These are phyloP conservation scores for Tribolium freemani DNA, from an alignment of 2,888 invertebrate genomes.

Conservation along the genomic window DNA sequence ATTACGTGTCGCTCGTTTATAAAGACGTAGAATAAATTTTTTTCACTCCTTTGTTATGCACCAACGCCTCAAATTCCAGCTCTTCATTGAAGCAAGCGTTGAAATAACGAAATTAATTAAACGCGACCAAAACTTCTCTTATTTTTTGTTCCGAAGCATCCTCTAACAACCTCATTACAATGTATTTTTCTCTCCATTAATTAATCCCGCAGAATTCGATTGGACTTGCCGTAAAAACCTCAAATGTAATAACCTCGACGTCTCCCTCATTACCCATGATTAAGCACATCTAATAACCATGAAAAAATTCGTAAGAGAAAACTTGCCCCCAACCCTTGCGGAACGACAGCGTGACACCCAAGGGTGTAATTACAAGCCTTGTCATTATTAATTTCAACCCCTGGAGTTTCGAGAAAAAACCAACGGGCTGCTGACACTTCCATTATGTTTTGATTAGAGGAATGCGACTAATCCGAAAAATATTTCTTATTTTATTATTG, in stretches of 20 bases:
- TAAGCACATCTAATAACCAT: background rate
- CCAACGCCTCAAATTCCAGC: background rate
- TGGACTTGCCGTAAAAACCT: background rate
- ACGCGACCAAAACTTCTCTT: background rate
- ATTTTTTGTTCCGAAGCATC: conserved; percentile 4
- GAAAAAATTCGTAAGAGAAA: background rate
- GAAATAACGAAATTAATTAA: conserved; percentile 27
- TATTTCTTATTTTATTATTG: no score
- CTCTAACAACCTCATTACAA: background rate
- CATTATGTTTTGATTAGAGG: conserved; percentile 26
- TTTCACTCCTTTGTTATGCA: background rate
- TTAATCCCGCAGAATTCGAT: conserved; percentile 12
- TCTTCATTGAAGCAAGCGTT: background rate
- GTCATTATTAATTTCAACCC: conserved; percentile 39
- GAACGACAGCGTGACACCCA: conserved; percentile 28
- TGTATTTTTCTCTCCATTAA: conserved; percentile 9
- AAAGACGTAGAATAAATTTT: no score
- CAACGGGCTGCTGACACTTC: background rate
- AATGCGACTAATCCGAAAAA: background rate
- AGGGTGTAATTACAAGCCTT: conserved; percentile 39
- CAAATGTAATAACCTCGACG: background rate
- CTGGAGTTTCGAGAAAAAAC: conserved; percentile 8
- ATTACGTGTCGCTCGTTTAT: no score
- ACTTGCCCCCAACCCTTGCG: background rate
- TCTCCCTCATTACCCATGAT: background rate